Percentiles rank a stretch among this genome's conserved stretches.
phyloP scores from a whole-genome alignment of 1,140 invertebrate species.

The Drosophila varians region DNA sequence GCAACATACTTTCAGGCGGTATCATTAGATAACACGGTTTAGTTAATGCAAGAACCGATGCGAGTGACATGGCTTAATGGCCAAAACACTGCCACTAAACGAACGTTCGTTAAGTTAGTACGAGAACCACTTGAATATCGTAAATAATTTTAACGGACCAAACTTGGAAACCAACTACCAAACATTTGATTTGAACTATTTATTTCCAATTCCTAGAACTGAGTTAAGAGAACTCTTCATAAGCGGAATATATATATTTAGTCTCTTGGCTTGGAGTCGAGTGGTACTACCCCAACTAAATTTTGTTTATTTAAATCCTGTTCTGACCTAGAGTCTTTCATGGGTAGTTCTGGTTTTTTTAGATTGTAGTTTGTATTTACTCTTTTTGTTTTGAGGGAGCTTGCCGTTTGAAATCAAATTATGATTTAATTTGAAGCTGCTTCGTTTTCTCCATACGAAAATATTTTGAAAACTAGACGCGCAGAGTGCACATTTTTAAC shows the following conservation, averaged over 20 bases:
- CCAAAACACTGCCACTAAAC: not conserved
- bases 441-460: constrained; percentile 31
- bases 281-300: no score
- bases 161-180: no score
- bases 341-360: no score
- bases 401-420: constrained; percentile 63
- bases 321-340: no score
- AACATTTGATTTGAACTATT: no score
- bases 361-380: no score
- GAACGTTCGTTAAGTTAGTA: constrained; percentile 3
- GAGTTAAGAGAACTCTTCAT: not conserved
- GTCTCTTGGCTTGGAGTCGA: not conserved
- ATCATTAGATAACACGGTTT: no score
- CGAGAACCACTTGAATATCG: not conserved
- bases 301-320: no score
- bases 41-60: no score
- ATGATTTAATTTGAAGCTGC: constrained; percentile 64
- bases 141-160: not conserved
- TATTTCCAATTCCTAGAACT: no score
- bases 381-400: no score
- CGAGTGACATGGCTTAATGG: not conserved
- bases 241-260: not conserved
- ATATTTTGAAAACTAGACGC: constrained; percentile 47
- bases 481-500: constrained; percentile 2
- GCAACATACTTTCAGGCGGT: constrained; percentile 1